Evolutionary conservation across 1,140 invertebrate species (phyloP).

Genomic region (Xylocopa sonorina): DNA sequence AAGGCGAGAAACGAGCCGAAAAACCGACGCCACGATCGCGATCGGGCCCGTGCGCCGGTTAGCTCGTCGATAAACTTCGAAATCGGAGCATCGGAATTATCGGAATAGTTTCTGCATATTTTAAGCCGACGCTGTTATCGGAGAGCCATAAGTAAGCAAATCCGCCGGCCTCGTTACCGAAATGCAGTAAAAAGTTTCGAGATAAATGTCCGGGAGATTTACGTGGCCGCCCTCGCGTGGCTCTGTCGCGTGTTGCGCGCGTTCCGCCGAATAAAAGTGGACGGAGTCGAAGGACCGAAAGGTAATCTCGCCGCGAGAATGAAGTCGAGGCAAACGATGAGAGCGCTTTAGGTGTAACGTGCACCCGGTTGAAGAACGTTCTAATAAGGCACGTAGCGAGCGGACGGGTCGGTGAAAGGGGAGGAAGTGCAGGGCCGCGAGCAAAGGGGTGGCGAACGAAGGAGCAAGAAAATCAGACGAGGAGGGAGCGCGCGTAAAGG

Average conservation of each 20-base stretch:
- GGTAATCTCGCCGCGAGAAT: slow-evolving; percentile 16
- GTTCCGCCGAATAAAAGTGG: no score
- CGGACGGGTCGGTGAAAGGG: slow-evolving; percentile 45
- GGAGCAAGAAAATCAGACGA: slow-evolving; percentile 19
- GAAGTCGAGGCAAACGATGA: slow-evolving; percentile 27
- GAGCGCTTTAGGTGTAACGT: slow-evolving; percentile 12
- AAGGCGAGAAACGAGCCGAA: slow-evolving; percentile 42
- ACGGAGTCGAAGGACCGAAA: not conserved
- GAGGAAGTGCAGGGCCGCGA: slow-evolving; percentile 44
- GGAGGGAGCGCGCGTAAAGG: not conserved
- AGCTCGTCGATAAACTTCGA: not conserved
- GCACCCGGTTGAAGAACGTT: slow-evolving; percentile 44
- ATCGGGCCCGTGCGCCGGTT: not conserved
- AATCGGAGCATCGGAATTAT: slow-evolving; percentile 18
- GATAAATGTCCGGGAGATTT: slow-evolving; percentile 1
- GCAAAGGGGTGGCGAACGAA: slow-evolving; percentile 40
- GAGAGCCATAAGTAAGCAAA: slow-evolving; percentile 5
- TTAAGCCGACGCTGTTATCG: slow-evolving; percentile 27
- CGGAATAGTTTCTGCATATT: slow-evolving; percentile 21
- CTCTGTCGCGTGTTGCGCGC: not conserved
- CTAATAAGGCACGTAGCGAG: slow-evolving; percentile 59
- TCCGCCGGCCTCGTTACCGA: not conserved
- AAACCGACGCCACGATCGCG: slow-evolving; percentile 2
- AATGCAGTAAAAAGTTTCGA: not conserved
- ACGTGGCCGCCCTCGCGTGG: not conserved